These are phyloP conservation scores for Emberiza fucata DNA, from an alignment of 2,113 vertebrate genomes.

Conservation along the genomic window DNA sequence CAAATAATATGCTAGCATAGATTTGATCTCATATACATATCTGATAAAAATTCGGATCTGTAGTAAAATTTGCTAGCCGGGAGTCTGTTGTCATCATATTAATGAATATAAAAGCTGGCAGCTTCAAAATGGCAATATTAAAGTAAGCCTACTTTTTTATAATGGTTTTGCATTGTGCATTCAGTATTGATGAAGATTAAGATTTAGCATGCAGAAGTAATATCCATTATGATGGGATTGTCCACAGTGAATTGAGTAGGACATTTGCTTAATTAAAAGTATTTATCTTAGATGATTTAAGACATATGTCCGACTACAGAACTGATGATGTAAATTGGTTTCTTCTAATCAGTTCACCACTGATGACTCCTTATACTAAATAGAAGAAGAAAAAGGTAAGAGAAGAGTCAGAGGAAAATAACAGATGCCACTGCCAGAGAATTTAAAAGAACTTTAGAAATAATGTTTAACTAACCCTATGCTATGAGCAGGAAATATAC, in stretches of 20 bases:
- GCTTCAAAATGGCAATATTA: constrained; percentile 26
- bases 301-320: background rate
- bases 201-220: constrained; percentile 23
- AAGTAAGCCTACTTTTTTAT: background rate
- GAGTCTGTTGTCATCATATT: constrained; percentile 10
- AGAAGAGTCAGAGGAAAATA: background rate
- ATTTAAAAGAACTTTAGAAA: background rate
- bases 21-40: constrained; percentile 28
- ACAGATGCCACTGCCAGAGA: background rate
- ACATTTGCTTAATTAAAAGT: constrained; percentile 54
- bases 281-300: constrained; percentile 51
- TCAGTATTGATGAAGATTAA: constrained; percentile 13
- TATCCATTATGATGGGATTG: constrained; percentile 19
- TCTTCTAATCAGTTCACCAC: constrained; percentile 2
- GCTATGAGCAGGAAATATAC: background rate
- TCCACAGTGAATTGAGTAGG: background rate
- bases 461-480: background rate
- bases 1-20: background rate
- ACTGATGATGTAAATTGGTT: background rate
- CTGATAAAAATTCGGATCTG: constrained; percentile 16
- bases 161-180: background rate
- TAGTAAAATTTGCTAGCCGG: background rate
- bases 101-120: constrained; percentile 22
- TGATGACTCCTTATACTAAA: background rate
- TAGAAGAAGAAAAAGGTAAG: background rate